Conservation (phyloP, 2,797 vertebrate species). For the Coracias cyanogaster region DNA sequence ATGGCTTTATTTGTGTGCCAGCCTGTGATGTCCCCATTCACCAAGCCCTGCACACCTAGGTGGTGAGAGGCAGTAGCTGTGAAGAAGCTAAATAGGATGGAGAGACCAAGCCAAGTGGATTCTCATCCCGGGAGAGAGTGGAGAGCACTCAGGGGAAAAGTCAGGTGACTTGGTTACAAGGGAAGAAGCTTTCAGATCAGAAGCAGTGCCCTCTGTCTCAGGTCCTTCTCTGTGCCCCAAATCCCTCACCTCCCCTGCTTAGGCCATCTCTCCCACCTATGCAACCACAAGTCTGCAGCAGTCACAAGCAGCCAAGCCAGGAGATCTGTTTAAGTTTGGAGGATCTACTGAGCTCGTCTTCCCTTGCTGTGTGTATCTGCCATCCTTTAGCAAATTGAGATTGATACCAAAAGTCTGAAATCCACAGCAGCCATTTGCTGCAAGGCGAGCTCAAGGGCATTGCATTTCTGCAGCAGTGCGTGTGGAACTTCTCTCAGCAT, state of each 20-base stretch:
- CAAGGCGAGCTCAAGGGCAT: background rate
- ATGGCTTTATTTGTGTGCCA: background rate
- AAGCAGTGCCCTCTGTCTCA: background rate
- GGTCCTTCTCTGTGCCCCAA: background rate
- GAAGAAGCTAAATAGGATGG: background rate
- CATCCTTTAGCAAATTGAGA: background rate
- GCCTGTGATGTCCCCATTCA: background rate
- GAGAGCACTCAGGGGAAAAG: background rate
- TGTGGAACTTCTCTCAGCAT: accelerated
- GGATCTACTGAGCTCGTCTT: background rate
- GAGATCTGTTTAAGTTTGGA: background rate
- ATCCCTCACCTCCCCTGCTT: background rate
- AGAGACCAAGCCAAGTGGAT: background rate
- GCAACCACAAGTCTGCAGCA: background rate
- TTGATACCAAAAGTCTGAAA: background rate
- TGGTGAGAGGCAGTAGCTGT: background rate
- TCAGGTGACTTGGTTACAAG: background rate
- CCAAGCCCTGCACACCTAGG: background rate
- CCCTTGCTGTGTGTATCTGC: background rate
- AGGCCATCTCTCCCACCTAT: background rate
- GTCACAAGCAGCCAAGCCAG: background rate
- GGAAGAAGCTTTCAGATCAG: background rate
- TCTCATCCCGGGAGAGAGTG: background rate
- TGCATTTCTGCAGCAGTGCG: background rate
- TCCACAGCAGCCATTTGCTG: background rate